Evolutionary conservation across 2,113 vertebrate species (phyloP).

Genomic region (Eulacestoma nigropectus): DNA sequence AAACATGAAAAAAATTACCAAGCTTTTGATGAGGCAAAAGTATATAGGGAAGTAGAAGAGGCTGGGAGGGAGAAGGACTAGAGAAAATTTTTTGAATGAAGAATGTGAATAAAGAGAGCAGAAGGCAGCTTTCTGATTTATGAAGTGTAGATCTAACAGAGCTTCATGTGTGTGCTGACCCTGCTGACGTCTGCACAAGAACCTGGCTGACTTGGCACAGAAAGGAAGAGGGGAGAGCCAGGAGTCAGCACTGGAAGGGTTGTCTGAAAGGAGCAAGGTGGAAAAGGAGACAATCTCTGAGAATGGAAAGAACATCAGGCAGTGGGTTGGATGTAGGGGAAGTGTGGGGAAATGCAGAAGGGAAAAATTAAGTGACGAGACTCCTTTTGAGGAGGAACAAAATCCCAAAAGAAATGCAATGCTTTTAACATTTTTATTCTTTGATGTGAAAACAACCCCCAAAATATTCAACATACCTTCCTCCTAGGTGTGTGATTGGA

Average conservation of each 20-base stretch:
- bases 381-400: conserved; percentile 5
- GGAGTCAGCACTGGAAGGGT: neutral
- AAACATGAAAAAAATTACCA: neutral
- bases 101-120: neutral
- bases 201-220: neutral
- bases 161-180: neutral
- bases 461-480: conserved; percentile 9
- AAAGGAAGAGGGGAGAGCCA: neutral
- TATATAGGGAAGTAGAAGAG: neutral
- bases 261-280: neutral
- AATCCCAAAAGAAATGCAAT: neutral
- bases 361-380: neutral
- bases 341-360: neutral
- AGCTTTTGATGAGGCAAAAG: neutral
- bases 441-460: neutral
- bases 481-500: conserved; percentile 3
- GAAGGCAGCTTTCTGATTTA: neutral
- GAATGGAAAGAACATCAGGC: neutral
- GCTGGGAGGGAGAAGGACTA: neutral
- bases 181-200: neutral
- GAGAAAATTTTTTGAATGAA: neutral
- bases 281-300: neutral
- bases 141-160: neutral
- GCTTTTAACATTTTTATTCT: conserved; percentile 13
- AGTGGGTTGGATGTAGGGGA: neutral